A percentile compares a stretch with the other conserved stretches of the same genome.
Conservation (phyloP, 2,113 vertebrate species). For the Nesogale talazaci region DNA sequence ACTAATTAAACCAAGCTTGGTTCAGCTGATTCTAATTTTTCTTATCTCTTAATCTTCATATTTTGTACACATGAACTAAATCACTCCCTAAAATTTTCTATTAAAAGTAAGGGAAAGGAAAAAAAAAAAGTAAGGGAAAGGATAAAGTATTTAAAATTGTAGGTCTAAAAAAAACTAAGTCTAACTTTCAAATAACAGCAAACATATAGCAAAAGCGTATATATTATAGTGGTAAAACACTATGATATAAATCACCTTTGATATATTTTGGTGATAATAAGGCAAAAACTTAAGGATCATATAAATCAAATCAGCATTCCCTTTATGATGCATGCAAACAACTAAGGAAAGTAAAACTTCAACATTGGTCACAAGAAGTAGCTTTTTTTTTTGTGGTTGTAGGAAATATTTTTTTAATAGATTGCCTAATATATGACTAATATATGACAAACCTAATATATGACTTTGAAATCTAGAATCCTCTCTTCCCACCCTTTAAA, state of each 20-base stretch:
- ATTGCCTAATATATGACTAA: no score
- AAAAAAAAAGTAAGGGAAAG: background rate
- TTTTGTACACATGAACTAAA: conserved; percentile 35
- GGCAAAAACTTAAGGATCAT: background rate
- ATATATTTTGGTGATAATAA: background rate
- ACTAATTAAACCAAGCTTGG: background rate
- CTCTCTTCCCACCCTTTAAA: conserved; percentile 6
- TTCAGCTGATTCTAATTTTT: conserved; percentile 70
- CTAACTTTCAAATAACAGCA: background rate
- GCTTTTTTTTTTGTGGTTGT: background rate
- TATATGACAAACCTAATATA: background rate
- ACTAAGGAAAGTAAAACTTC: background rate
- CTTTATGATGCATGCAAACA: background rate
- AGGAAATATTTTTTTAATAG: background rate
- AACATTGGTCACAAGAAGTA: background rate
- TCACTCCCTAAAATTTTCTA: background rate
- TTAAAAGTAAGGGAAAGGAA: background rate
- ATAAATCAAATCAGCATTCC: conserved; percentile 1
- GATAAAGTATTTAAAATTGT: background rate
- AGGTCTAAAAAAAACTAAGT: background rate
- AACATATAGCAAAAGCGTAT: background rate
- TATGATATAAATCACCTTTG: background rate
- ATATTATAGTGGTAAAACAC: background rate
- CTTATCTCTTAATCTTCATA: background rate
- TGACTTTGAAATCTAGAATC: background rate